These are phyloP conservation scores for Bagarius yarrelli DNA, from an alignment of 2,113 vertebrate species.

Conservation along the genomic window DNA sequence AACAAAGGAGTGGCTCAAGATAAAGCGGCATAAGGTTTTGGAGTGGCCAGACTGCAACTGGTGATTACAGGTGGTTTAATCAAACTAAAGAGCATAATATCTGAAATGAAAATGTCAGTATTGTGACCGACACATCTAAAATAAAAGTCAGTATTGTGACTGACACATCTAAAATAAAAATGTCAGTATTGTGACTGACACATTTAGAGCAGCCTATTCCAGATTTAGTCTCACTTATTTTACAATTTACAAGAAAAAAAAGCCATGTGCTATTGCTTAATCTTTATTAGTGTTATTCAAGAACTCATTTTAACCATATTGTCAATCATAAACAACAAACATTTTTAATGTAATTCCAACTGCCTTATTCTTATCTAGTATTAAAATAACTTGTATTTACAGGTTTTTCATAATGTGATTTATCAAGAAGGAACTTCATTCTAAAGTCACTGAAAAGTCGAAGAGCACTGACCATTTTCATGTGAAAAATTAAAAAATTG, in stretches of 20 bases:
- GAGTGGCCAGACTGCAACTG: no score
- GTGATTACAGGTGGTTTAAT: not conserved
- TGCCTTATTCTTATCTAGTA: not conserved
- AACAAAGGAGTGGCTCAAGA: no score
- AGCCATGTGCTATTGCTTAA: no score
- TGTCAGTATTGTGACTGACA: no score
- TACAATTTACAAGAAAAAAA: no score
- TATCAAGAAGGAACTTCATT: not conserved
- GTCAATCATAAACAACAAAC: not conserved
- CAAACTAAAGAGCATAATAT: not conserved
- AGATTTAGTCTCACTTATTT: no score
- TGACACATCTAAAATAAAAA: no score
- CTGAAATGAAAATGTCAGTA: not conserved
- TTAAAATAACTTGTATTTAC: not conserved
- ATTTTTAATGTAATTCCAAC: not conserved
- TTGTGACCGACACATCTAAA: no score
- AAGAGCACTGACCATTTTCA: not conserved
- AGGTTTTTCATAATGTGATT: not conserved
- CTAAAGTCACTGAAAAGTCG: not conserved
- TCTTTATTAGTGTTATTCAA: no score
- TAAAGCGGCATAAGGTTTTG: no score
- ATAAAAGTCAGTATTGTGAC: not conserved
- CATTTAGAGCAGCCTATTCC: no score
- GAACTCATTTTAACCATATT: not conserved
- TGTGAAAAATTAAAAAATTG: constrained; percentile 13